Conservation (phyloP, 2,888 invertebrate species). For the Heliconius erato region DNA sequence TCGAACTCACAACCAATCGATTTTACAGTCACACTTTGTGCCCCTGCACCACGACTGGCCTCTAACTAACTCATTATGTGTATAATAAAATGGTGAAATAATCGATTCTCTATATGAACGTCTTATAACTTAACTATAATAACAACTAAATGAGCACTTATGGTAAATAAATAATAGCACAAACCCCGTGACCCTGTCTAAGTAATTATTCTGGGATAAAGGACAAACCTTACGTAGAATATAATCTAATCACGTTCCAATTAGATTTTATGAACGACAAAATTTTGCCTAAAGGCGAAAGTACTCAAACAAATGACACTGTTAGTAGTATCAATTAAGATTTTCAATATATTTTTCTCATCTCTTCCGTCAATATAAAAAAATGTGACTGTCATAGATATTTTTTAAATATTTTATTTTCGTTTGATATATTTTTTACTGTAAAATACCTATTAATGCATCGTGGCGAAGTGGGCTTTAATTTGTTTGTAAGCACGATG, state of each 20-base stretch:
- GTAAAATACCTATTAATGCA: too few relatives aligned
- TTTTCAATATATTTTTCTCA: background rate
- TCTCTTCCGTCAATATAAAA: background rate
- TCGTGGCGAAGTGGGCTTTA: too few relatives aligned
- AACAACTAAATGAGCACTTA: slow-evolving; percentile 23
- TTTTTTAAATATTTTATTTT: background rate
- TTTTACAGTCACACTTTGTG: too few relatives aligned
- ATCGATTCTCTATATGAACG: too few relatives aligned
- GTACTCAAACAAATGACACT: background rate
- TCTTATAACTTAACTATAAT: background rate
- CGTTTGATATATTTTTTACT: too few relatives aligned
- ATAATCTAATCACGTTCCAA: slow-evolving; percentile 13
- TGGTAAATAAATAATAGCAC: slow-evolving; percentile 33
- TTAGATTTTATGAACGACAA: background rate
- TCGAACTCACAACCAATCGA: too few relatives aligned
- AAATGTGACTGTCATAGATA: background rate
- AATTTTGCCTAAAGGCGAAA: background rate
- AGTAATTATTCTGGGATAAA: background rate
- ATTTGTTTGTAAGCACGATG: too few relatives aligned
- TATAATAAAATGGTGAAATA: too few relatives aligned
- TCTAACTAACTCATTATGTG: too few relatives aligned
- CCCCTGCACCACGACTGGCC: too few relatives aligned
- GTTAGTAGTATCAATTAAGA: background rate
- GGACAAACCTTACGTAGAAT: background rate
- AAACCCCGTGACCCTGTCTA: background rate